Evolutionary conservation across 1,140 invertebrate species (phyloP).

Genomic region (Ceratosolen fusciceps): DNA sequence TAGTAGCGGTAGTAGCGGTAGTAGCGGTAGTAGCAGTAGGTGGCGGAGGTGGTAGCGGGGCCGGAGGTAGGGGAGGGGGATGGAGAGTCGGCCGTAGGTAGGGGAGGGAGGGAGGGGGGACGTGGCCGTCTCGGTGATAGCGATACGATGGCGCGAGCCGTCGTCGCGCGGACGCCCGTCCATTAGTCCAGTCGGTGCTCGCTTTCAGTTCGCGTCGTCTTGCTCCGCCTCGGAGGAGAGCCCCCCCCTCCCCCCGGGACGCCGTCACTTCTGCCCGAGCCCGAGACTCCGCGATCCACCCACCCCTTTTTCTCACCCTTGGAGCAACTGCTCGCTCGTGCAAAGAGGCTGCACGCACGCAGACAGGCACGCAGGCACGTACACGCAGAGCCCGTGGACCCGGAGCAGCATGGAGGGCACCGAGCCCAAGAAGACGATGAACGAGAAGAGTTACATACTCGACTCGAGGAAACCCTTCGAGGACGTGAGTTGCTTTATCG

Average conservation of each 20-base stretch:
- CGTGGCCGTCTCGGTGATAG: not conserved
- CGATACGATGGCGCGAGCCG: not conserved
- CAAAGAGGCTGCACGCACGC: too few species aligned
- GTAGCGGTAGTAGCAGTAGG: not conserved
- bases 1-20: not conserved
- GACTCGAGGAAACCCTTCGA: slow-evolving; percentile 50
- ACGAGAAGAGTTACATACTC: slow-evolving; percentile 57
- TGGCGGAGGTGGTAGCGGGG: not conserved
- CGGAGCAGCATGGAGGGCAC: not conserved
- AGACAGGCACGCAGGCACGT: too few species aligned
- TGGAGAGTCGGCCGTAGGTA: not conserved
- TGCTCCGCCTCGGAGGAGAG: too few species aligned
- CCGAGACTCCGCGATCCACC: too few species aligned
- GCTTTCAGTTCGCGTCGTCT: not conserved
- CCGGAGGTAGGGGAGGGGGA: not conserved
- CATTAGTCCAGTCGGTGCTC: not conserved
- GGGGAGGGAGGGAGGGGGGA: not conserved
- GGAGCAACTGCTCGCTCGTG: too few species aligned
- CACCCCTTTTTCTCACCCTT: too few species aligned
- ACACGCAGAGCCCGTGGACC: too few species aligned
- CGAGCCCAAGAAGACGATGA: slow-evolving; percentile 39
- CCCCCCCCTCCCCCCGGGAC: not conserved
- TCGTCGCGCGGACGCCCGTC: not conserved
- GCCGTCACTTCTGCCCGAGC: too few species aligned
- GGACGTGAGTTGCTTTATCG: slow-evolving; percentile 37